These are phyloP conservation scores for Coenonympha glycerion DNA, from an alignment of 2,888 invertebrate species.

Conservation along the genomic window DNA sequence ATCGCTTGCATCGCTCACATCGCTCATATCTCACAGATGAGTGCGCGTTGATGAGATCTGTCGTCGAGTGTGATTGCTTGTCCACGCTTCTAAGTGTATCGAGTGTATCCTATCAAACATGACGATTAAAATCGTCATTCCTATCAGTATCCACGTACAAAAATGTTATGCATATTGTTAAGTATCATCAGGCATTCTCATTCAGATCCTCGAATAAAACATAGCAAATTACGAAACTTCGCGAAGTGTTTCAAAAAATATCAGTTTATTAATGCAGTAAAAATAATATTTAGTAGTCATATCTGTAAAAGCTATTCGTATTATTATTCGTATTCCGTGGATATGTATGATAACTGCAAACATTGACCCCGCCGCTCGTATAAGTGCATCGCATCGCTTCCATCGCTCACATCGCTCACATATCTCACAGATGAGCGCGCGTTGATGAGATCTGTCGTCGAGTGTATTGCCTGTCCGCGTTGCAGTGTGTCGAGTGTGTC, in stretches of 20 bases:
- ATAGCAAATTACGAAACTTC: too few species aligned
- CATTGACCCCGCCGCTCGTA: not conserved
- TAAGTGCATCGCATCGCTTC: not conserved
- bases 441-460: conserved; percentile 9
- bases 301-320: too few species aligned
- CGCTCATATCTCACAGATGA: conserved; percentile 2
- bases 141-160: too few species aligned
- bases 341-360: too few species aligned
- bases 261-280: not conserved
- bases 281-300: too few species aligned
- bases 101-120: not conserved
- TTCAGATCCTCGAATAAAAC: too few species aligned
- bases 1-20: not conserved
- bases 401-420: not conserved
- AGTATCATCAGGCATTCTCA: too few species aligned
- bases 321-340: too few species aligned
- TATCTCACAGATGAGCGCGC: conserved; percentile 1
- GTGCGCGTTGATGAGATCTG: conserved; percentile 10
- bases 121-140: not conserved
- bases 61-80: conserved; percentile 5
- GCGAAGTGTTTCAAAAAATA: too few species aligned
- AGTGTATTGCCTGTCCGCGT: conserved; percentile 1
- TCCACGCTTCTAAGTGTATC: not conserved
- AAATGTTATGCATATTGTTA: too few species aligned
- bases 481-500: not conserved